A percentile compares a stretch with the other conserved stretches of the same genome.
phyloP scores from a whole-genome alignment of 2,888 invertebrate genomes.

The Lottia scabra region DNA sequence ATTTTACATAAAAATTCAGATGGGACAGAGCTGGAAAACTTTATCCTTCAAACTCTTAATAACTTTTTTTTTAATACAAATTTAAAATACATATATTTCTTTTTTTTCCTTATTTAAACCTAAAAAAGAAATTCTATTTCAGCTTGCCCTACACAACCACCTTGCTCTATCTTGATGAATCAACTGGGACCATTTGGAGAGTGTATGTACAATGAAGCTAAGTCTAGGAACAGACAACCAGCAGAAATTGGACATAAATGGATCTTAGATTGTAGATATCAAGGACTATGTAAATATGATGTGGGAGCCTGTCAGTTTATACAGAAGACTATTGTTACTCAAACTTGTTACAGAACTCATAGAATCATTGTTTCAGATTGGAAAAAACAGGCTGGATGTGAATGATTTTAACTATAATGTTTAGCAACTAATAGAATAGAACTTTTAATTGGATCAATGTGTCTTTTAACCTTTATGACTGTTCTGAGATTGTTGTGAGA shows the following conservation, averaged over 20 bases:
- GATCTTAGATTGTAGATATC: neutral
- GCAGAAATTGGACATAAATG: neutral
- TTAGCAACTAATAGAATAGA: too few relatives aligned
- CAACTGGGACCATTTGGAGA: neutral
- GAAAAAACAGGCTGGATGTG: neutral
- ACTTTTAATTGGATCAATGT: too few relatives aligned
- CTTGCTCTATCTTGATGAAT: neutral
- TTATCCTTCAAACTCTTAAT: too few relatives aligned
- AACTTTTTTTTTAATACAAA: too few relatives aligned
- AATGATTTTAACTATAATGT: neutral
- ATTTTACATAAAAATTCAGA: too few relatives aligned
- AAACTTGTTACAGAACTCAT: neutral
- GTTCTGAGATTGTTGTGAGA: too few relatives aligned
- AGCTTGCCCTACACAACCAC: neutral
- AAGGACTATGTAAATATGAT: neutral
- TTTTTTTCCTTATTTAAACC: neutral
- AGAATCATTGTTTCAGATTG: neutral
- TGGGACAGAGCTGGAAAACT: too few relatives aligned
- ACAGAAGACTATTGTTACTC: neutral
- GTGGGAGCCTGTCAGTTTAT: neutral
- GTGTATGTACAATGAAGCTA: neutral
- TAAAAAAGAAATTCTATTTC: neutral
- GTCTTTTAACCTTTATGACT: too few relatives aligned
- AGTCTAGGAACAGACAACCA: neutral
- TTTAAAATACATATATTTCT: too few relatives aligned